A percentile compares a stretch with the other conserved stretches of the same genome.
Conservation (phyloP, 2,797 vertebrate species). For the Protosalanx chinensis region DNA sequence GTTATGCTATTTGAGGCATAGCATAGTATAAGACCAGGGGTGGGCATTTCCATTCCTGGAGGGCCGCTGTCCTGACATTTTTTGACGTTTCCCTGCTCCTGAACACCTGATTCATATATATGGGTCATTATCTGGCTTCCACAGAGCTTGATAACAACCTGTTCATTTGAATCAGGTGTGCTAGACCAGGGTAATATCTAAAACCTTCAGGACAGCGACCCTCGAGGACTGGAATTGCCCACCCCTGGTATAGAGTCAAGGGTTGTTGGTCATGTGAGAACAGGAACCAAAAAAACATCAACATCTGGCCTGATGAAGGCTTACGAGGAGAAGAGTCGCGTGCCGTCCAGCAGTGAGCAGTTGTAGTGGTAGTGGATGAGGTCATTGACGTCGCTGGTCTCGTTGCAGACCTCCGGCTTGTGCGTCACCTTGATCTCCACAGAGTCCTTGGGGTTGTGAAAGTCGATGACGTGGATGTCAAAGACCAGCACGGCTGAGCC, state of each 20-base stretch:
- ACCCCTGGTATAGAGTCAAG: too few species aligned
- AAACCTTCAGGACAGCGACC: too few species aligned
- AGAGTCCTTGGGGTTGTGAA: conserved; percentile 87
- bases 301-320: background rate
- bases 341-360: conserved; percentile 90
- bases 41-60: too few species aligned
- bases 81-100: too few species aligned
- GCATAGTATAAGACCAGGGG: background rate
- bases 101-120: too few species aligned
- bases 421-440: conserved; percentile 74
- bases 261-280: background rate
- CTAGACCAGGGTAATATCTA: too few species aligned
- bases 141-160: too few species aligned
- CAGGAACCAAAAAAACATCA: conserved; percentile 3
- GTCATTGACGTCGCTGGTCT: conserved; percentile 77
- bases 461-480: conserved; percentile 88
- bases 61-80: too few species aligned
- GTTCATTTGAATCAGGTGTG: too few species aligned
- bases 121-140: too few species aligned
- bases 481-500: conserved; percentile 88
- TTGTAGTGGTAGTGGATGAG: conserved; percentile 92
- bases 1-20: background rate
- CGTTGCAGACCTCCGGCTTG: conserved; percentile 79
- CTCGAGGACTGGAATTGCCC: too few species aligned
- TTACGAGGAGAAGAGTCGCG: conserved; percentile 86